Evolutionary conservation across 2,888 invertebrate species (phyloP), one percentile per base, ranked within the genome.

Genomic region (Lycocerus yunnanus): DNA sequence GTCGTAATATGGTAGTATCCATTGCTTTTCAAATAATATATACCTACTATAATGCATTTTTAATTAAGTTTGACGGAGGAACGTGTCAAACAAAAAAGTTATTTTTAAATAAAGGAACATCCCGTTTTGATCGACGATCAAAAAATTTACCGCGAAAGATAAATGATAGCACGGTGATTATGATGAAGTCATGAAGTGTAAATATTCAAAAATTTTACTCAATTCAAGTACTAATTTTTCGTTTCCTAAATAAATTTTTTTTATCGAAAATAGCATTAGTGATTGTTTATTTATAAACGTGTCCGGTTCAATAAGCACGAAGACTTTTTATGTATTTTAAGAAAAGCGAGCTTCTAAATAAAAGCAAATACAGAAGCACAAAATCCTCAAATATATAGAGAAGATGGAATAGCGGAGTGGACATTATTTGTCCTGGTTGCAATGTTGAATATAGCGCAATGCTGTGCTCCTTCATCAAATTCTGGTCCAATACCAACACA

Each of bases 401-500:
- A 58, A 60, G 68, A 68, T 59, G 68, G 24, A 68, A 21, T 68
- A 68, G 68, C 68, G 18, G n/a, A 14, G 60, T 68, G 68, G 68
- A 43, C 43, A 68, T 60, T 58, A 67, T 67, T 68, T 58, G 68
- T 59, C 27, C 63, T 27, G 63, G 69, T 16, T 60, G 69, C 69
- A 63, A 63, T 69, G 15, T 58, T 16, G 69, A 14, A 27, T 61
- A 58, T 63, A 63, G 69, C 69, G 69, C 69, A 63, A 63, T 63
- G 69, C 69, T 43, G 69, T 63, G 43, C 43, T 43, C 69, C 69
- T 69, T 69, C 69, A 63, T 63, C 69, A 69, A 58, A 63, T 69
- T 24, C 16, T 69, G 69, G 43, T 69, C 69, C 58, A 69, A 69
- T 69, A 63, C 69, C 69, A 60, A 61, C 69, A 63, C 69, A n/a